Evolutionary conservation across 2,888 invertebrate genomes (phyloP).

Genomic region (Lithophane ornitopus): DNA sequence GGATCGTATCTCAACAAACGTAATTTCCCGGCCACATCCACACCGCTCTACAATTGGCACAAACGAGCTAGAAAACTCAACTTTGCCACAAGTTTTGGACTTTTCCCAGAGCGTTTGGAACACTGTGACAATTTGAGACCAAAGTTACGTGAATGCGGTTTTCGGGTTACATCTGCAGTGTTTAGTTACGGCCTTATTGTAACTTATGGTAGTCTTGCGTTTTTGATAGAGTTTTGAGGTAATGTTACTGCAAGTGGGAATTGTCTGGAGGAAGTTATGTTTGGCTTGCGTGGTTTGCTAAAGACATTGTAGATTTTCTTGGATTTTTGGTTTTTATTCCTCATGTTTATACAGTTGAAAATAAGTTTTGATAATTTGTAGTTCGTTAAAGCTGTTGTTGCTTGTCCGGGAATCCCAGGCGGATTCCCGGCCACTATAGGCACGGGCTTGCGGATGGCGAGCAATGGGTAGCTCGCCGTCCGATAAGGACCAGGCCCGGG

Average conservation of each 20-base stretch:
- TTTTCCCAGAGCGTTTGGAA: slow-evolving; percentile 64
- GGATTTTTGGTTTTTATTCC: too few species aligned
- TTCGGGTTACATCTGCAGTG: slow-evolving; percentile 64
- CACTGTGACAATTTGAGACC: slow-evolving; percentile 71
- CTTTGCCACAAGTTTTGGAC: slow-evolving; percentile 74
- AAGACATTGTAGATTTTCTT: not conserved
- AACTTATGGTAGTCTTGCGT: slow-evolving; percentile 52
- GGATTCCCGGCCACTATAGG: too few species aligned
- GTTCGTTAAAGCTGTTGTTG: too few species aligned
- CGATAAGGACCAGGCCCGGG: too few species aligned
- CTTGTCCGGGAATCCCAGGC: too few species aligned
- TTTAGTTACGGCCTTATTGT: slow-evolving; percentile 61
- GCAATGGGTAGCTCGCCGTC: too few species aligned
- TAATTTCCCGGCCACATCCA: slow-evolving; percentile 72
- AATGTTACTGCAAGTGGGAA: slow-evolving; percentile 19
- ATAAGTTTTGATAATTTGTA: too few species aligned
- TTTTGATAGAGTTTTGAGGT: slow-evolving; percentile 43
- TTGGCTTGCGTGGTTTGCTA: not conserved
- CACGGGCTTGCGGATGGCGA: too few species aligned
- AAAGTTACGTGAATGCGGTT: slow-evolving; percentile 74
- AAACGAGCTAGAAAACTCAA: slow-evolving; percentile 76
- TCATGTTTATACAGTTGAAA: not conserved
- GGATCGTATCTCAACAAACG: slow-evolving; percentile 69
- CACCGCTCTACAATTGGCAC: slow-evolving; percentile 75
- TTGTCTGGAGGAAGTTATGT: slow-evolving; percentile 9